Evolutionary conservation across 2,888 invertebrate species (phyloP).

Genomic region (Thera britannica): DNA sequence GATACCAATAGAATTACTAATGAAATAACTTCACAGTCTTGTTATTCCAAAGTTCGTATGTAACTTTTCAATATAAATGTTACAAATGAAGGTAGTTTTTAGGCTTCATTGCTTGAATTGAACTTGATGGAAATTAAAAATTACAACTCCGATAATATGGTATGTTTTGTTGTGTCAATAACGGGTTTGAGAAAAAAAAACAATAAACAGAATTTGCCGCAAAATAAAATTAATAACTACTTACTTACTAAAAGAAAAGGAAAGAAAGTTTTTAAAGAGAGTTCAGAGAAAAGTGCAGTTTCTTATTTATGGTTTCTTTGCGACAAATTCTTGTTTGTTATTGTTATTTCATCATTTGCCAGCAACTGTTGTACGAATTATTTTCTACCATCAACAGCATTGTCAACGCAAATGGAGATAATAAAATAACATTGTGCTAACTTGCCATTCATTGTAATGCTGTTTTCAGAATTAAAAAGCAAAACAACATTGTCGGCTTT

Average conservation of each 20-base stretch:
- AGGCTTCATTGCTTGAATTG: too few species aligned
- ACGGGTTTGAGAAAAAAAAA: background rate
- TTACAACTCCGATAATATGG: background rate
- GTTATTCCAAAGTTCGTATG: too few species aligned
- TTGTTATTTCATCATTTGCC: slow-evolving; percentile 26
- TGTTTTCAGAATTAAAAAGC: slow-evolving; percentile 52
- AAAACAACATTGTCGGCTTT: slow-evolving; percentile 49
- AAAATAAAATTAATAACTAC: too few species aligned
- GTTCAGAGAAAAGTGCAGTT: too few species aligned
- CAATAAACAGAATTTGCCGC: too few species aligned
- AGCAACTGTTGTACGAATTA: slow-evolving; percentile 27
- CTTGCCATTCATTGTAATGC: slow-evolving; percentile 46
- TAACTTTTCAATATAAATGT: too few species aligned
- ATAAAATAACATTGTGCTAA: slow-evolving; percentile 57
- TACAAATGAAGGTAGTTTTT: too few species aligned
- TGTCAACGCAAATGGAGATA: slow-evolving; percentile 24
- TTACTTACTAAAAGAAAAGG: too few species aligned
- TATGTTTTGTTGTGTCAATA: slow-evolving; percentile 6
- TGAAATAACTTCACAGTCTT: too few species aligned
- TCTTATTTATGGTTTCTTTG: too few species aligned
- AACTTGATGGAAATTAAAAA: background rate
- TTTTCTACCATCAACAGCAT: slow-evolving; percentile 26
- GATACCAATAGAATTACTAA: too few species aligned
- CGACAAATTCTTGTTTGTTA: background rate
- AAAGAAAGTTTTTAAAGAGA: too few species aligned